A percentile compares a stretch with the other conserved stretches of the same genome.
Conservation (phyloP, 1,140 invertebrate species). For the Matsumurasca onukii region DNA sequence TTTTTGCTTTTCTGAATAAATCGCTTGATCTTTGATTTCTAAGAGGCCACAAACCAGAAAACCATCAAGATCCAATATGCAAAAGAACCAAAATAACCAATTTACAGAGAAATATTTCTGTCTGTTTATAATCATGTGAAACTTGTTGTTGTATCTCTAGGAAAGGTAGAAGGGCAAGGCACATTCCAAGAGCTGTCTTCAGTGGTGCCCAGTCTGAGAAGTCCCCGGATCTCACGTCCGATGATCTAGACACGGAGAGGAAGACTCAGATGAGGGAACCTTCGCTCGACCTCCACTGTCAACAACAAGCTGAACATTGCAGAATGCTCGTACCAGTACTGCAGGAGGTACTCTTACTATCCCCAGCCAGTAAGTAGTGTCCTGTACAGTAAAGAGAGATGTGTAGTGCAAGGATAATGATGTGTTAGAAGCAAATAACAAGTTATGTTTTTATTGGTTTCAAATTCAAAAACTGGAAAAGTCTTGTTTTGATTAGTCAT, state of each 20-base stretch:
- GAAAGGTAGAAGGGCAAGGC: conserved; percentile 21
- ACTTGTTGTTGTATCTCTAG: neutral
- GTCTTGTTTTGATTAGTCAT: too few relatives aligned
- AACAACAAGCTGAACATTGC: conserved; percentile 26
- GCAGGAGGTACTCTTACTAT: conserved; percentile 24
- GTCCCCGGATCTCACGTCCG: conserved; percentile 18
- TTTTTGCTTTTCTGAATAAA: too few relatives aligned
- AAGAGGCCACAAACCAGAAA: too few relatives aligned
- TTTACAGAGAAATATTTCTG: too few relatives aligned
- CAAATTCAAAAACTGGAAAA: too few relatives aligned
- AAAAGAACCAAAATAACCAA: too few relatives aligned
- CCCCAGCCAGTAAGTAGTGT: conserved; percentile 18
- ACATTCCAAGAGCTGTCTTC: conserved; percentile 7
- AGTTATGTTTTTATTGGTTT: too few relatives aligned
- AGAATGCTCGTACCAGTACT: conserved; percentile 22
- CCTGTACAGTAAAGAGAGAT: neutral
- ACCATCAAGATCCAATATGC: too few relatives aligned
- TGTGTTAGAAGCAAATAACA: neutral
- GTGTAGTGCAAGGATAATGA: neutral
- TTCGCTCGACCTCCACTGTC: conserved; percentile 1
- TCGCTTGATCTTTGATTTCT: too few relatives aligned
- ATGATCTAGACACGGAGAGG: conserved; percentile 25
- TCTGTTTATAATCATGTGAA: neutral
- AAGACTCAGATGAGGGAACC: conserved; percentile 15
- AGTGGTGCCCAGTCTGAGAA: conserved; percentile 2